Evolutionary conservation across 2,113 vertebrate species (phyloP).

Genomic region (Trochalopteron elliotii): DNA sequence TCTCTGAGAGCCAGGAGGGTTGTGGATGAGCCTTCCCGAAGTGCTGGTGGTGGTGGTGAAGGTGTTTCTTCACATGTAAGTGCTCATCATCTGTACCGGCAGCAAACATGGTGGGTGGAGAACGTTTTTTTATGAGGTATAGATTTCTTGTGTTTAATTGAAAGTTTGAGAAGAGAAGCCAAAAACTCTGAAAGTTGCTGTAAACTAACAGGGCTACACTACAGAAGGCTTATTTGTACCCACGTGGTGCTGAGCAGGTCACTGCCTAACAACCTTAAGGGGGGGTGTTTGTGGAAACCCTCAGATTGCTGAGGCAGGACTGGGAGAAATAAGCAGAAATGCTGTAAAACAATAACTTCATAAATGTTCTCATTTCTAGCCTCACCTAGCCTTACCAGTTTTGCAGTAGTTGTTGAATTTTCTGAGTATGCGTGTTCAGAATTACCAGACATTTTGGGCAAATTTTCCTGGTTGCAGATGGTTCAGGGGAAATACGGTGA

Average conservation of each 20-base stretch:
- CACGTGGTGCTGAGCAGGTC: neutral
- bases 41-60: neutral
- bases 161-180: neutral
- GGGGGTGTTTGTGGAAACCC: neutral
- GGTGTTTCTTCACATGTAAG: rapidly evolving
- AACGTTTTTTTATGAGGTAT: neutral
- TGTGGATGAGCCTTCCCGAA: rapidly evolving
- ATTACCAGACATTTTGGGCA: neutral
- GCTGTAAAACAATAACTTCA: neutral
- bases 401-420: neutral
- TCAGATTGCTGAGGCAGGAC: neutral
- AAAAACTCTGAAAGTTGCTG: neutral
- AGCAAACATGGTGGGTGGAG: neutral
- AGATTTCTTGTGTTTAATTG: neutral
- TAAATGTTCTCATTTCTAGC: neutral
- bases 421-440: neutral
- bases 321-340: neutral
- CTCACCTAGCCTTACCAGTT: neutral
- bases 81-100: rapidly evolving
- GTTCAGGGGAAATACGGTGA: rapidly evolving
- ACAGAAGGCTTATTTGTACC: neutral
- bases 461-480: neutral
- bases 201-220: neutral
- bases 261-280: neutral
- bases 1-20: neutral